Percentiles rank a stretch among this genome's conserved stretches.
These are phyloP conservation scores for Hypsopygia costalis DNA, from an alignment of 2,888 invertebrate species.

Conservation along the genomic window DNA sequence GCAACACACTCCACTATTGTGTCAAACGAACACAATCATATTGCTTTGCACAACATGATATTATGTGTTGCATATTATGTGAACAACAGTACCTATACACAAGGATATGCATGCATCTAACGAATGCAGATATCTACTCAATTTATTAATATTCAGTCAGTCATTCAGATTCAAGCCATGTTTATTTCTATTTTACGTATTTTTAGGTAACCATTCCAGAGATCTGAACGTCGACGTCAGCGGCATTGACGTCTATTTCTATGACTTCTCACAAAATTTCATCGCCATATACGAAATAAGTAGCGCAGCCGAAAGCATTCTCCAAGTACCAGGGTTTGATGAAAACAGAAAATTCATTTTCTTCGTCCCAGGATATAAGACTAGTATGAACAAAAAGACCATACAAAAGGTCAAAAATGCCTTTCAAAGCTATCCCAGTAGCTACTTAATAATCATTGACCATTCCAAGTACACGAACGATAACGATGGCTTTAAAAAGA, in stretches of 20 bases:
- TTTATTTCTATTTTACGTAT: too few species aligned
- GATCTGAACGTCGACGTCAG: not conserved
- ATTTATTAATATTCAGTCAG: too few species aligned
- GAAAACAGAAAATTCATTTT: conserved; percentile 50
- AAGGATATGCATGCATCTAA: too few species aligned
- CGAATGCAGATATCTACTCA: too few species aligned
- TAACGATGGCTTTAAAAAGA: conserved; percentile 46
- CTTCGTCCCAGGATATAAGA: conserved; percentile 63
- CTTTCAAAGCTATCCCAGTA: conserved; percentile 48
- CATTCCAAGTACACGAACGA: conserved; percentile 65
- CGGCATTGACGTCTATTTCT: conserved; percentile 37
- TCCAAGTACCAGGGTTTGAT: conserved; percentile 44
- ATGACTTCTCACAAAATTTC: conserved; percentile 46
- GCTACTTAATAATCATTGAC: conserved; percentile 65
- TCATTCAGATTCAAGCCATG: too few species aligned
- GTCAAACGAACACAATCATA: too few species aligned
- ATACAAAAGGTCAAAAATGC: conserved; percentile 52
- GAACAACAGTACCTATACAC: too few species aligned
- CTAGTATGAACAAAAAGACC: conserved; percentile 55
- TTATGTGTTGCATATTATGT: too few species aligned
- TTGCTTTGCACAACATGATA: too few species aligned
- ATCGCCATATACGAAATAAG: conserved; percentile 40
- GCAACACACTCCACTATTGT: too few species aligned
- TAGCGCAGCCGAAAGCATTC: conserved; percentile 51
- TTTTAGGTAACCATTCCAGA: not conserved